These are phyloP conservation scores for Dioctria linearis DNA, from an alignment of 2,888 invertebrate species.

Conservation along the genomic window DNA sequence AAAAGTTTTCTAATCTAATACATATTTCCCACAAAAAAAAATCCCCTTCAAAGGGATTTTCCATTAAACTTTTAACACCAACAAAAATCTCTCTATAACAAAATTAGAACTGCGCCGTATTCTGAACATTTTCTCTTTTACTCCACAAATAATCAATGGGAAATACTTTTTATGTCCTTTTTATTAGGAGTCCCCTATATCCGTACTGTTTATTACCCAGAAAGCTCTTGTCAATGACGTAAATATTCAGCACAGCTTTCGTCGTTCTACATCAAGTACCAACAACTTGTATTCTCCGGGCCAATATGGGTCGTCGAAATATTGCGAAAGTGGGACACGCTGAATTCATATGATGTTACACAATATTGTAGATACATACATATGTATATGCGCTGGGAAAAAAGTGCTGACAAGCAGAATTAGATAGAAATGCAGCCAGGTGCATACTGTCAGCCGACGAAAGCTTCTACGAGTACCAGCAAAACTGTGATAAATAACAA, in stretches of 20 bases:
- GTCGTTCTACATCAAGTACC: neutral
- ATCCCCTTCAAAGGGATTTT: conserved; percentile 15
- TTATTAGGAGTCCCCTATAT: neutral
- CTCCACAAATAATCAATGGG: conserved; percentile 34
- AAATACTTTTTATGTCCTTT: conserved; percentile 23
- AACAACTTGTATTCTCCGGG: neutral
- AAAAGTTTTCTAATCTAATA: no score
- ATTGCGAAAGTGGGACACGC: conserved; percentile 31
- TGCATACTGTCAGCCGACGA: conserved; percentile 51
- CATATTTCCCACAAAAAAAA: neutral
- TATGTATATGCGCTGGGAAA: conserved; percentile 61
- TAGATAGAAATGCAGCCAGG: conserved; percentile 55
- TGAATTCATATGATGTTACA: conserved; percentile 52
- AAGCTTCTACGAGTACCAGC: conserved; percentile 33
- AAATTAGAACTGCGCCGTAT: conserved; percentile 7
- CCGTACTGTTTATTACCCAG: neutral
- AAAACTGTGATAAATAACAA: conserved; percentile 17
- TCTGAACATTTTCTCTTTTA: conserved; percentile 23
- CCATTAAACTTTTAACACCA: neutral
- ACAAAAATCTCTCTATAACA: neutral
- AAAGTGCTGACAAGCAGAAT: conserved; percentile 65
- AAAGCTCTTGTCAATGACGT: conserved; percentile 27
- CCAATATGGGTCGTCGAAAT: neutral
- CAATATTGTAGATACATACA: conserved; percentile 58
- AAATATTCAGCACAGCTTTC: conserved; percentile 35